Base-by-base conservation (phyloP, 2,113 vertebrate genomes). In the Protomyctophum bolini region DNA sequence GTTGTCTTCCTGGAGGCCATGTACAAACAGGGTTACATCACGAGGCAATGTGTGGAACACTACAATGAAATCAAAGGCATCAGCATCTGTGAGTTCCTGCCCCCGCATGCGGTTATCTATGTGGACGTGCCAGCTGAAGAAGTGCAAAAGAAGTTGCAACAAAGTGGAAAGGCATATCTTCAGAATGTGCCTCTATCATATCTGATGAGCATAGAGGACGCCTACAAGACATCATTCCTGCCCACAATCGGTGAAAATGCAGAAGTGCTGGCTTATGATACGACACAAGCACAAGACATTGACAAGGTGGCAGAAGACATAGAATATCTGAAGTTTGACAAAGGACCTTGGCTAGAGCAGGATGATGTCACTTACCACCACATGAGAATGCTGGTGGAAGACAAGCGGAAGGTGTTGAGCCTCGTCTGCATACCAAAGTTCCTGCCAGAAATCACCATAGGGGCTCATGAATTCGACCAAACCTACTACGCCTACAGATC, bases 1-100 rank as follows among this genome's bases (percentile, higher is more conserved):
- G 87, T 94, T 0, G 97, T 99, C 11, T 99, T 99, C 85, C 7
- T 98, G 84, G 95, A 99, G 0, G 96, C 98, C 0, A 99, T 99
- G 96, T 84, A 91, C 46, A 93, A 93, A 41, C 87, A 96, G 74
- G 94, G 93, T 11, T 99, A 93, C 70, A 91, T 99, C 90, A 93
- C 95, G 68, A 97, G 92, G 75, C 86, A 95, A 55, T 98, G 97
- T 99, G 88, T 97, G 77, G 81, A 93, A 5, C 96, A 99, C 88
- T 99, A 99, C 87, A 88, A 95, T 0, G 94, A 96, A 80, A 78
- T 97, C 65, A 98, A 95, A 74, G 45, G 70, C 8, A 70, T 95
- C 41, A 97, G 95, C 66, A 61, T 94, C 77, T 85, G 77, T 41
- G 94, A 97, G 62, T 93, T 96, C 66, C 84, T 96, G 79, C 95